These are phyloP conservation scores for Agraylea sexmaculata DNA, from an alignment of 1,140 invertebrate genomes.

Conservation along the genomic window DNA sequence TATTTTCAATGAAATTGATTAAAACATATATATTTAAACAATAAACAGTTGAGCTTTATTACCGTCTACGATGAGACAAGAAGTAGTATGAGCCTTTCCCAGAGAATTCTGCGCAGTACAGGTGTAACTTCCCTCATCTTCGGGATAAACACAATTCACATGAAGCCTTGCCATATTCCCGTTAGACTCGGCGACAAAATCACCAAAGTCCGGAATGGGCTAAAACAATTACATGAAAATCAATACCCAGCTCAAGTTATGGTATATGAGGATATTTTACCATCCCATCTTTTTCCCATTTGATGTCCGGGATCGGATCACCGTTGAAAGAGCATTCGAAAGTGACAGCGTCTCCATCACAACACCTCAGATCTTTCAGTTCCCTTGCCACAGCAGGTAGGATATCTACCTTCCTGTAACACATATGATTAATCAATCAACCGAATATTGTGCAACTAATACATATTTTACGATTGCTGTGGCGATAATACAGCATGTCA, in stretches of 20 bases:
- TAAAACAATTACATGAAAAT: constrained; percentile 29
- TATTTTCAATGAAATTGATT: constrained; percentile 24
- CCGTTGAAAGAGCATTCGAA: constrained; percentile 64
- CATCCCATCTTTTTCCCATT: constrained; percentile 71
- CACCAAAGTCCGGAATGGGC: constrained; percentile 52
- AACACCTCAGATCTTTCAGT: constrained; percentile 63
- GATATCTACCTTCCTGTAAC: constrained; percentile 56
- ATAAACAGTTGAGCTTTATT: constrained; percentile 23
- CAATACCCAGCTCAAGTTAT: not conserved
- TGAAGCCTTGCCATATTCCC: constrained; percentile 53
- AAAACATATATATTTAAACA: constrained; percentile 1
- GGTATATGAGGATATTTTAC: constrained; percentile 33
- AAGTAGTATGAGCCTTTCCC: constrained; percentile 65
- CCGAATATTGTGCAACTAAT: no score
- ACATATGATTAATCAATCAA: no score
- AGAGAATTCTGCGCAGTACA: constrained; percentile 71
- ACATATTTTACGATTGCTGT: no score
- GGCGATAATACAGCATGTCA: no score
- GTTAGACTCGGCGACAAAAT: constrained; percentile 55
- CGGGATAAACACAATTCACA: constrained; percentile 67
- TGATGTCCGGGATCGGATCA: constrained; percentile 51
- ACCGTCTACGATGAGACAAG: constrained; percentile 72
- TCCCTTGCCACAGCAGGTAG: constrained; percentile 57
- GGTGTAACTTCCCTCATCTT: constrained; percentile 82
- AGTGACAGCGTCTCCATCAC: constrained; percentile 66